Base-by-base conservation (phyloP, 2,113 vertebrate species). In the Cromileptes altivelis region DNA sequence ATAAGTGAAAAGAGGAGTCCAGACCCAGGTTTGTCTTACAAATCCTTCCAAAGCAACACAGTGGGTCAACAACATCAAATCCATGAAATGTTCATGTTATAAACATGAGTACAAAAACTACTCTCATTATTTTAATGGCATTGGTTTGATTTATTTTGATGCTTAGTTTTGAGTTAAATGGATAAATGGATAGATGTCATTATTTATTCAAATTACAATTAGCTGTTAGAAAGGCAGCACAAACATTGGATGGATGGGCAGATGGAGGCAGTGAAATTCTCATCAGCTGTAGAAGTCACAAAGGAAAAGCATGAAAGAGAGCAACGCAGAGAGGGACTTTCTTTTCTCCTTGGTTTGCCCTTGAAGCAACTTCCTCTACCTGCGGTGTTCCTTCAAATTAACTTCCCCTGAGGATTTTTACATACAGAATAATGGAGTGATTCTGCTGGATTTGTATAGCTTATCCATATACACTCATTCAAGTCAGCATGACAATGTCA, bases 311-410 rank as follows among this genome's bases (percentile, higher is more conserved):
- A 61, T 77, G 25, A 81, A 64, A 63, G 30, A 63, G 15, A 74
- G 72, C 49, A 42, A 62, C 10, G 6, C 33, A 50, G 19, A 72
- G 52, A 78, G 17, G 12, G 78, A 61, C 55, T 61, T 42, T 47
- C 17, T 57, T 76, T 72, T 82, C 79, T 80, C 86, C 63, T 88
- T 84, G 79, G 4, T 71, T 83, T 83, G 86, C 7, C 85, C 81
- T 90, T 90, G 82, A 77, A 79, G 67, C 25, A 30, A 15, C 25
- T 82, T 84, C 40, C 17, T 57, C 57, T 70, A 81, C 89, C 82
- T 83, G 75, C 15, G 2, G 70, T 27, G 70, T 75, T 70, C 64
- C 23, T 70, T 58, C 6, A 78, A 85, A 85, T 88, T 68, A 85
- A 63, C 75, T 89, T 82, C 78, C 77, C 68, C 25, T n/a, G 13